Percentiles rank a stretch among this genome's conserved stretches.
phyloP scores from a whole-genome alignment of 2,797 vertebrate species.

The Bradypodion pumilum region DNA sequence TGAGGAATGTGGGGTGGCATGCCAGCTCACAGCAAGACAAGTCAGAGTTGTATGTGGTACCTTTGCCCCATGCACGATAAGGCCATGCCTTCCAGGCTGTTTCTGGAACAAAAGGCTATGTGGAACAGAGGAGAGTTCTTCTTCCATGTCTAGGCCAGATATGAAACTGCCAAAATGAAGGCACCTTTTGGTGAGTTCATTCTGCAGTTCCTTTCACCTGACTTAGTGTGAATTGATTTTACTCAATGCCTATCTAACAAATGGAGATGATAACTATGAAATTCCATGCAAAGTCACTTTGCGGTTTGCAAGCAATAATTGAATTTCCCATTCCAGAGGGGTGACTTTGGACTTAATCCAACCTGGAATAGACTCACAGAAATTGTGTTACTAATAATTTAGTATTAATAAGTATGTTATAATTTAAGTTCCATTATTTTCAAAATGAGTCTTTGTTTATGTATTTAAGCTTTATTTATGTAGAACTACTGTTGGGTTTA shows the following conservation, averaged over 20 bases:
- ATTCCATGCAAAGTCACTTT: constrained; percentile 2
- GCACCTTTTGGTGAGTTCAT: no score
- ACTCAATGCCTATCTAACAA: background rate
- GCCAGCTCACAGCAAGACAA: background rate
- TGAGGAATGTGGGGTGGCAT: background rate
- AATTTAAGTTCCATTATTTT: background rate
- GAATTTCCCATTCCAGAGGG: background rate
- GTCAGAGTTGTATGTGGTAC: background rate
- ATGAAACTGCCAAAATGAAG: no score
- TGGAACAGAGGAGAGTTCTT: background rate
- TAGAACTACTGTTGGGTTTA: background rate
- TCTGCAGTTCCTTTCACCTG: no score
- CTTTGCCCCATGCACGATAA: background rate
- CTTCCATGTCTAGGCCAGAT: no score
- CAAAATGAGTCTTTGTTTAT: background rate
- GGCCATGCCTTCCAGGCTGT: background rate
- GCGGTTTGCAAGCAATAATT: background rate
- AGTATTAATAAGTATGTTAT: background rate
- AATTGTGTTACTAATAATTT: background rate
- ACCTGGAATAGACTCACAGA: background rate
- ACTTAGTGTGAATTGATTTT: no score
- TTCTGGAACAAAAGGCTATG: background rate
- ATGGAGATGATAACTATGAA: accelerated
- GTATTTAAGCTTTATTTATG: no score
- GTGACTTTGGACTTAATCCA: background rate